phyloP scores from a whole-genome alignment of 2,797 vertebrate genomes.

The Gastrophryne carolinensis region DNA sequence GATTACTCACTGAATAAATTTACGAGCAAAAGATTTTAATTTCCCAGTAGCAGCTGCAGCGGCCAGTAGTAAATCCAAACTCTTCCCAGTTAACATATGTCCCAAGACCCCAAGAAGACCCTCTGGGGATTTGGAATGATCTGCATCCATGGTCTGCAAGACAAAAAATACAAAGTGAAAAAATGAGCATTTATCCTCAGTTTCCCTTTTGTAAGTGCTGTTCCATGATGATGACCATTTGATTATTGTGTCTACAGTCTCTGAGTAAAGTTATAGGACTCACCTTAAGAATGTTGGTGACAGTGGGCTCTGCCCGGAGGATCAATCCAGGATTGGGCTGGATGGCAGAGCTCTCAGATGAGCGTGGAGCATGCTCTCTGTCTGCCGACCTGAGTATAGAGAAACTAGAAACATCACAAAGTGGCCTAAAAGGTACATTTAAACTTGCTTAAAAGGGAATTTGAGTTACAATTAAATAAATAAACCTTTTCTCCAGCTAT shows the following conservation, averaged over 20 bases:
- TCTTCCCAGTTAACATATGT: constrained; percentile 98
- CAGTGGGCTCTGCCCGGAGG: constrained; percentile 92
- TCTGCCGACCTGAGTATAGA: constrained; percentile 80
- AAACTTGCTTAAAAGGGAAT: background rate
- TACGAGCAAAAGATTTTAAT: constrained; percentile 93
- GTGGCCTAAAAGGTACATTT: no score
- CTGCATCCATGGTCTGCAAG: constrained; percentile 89
- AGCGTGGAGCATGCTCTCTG: constrained; percentile 86
- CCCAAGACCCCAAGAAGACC: constrained; percentile 92
- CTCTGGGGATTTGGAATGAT: constrained; percentile 96
- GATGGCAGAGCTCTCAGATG: constrained; percentile 92
- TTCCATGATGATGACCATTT: no score
- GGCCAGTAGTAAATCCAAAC: constrained; percentile 88
- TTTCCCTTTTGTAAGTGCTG: no score
- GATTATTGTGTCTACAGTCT: no score
- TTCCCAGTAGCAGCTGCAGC: constrained; percentile 94
- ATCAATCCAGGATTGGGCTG: constrained; percentile 95
- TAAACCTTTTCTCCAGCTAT: no score
- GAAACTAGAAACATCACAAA: no score
- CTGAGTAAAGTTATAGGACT: no score
- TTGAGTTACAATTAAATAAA: no score
- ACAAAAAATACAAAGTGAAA: no score
- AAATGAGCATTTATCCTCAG: no score
- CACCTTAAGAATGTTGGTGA: constrained; percentile 98
- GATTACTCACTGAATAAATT: constrained; percentile 89